A percentile compares a stretch with the other conserved stretches of the same genome.
These are phyloP conservation scores for Octodonta nipae DNA, from an alignment of 2,888 invertebrate species.

Conservation along the genomic window DNA sequence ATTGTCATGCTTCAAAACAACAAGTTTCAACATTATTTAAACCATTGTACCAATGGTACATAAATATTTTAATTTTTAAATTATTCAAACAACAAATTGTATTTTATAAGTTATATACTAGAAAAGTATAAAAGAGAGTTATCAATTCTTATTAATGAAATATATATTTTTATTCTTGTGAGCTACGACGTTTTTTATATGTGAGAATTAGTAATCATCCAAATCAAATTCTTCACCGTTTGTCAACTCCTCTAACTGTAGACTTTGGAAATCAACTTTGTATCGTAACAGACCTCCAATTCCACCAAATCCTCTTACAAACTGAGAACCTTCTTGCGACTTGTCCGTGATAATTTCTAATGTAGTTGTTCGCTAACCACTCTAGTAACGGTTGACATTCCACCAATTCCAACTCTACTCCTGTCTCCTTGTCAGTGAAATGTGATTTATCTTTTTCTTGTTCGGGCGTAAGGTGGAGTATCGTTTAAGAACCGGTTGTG, in stretches of 20 bases:
- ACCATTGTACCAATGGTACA: too few species aligned
- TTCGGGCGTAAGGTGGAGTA: slow-evolving; percentile 90
- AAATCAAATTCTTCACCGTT: slow-evolving; percentile 74
- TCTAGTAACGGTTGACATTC: slow-evolving; percentile 95
- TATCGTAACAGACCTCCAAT: slow-evolving; percentile 99
- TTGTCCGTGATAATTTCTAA: slow-evolving; percentile 99
- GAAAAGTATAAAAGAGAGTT: too few species aligned
- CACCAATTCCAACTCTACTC: slow-evolving; percentile 93
- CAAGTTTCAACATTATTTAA: too few species aligned
- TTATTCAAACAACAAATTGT: too few species aligned
- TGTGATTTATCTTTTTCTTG: slow-evolving; percentile 99
- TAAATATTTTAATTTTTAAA: too few species aligned
- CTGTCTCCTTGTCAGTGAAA: slow-evolving; percentile 97
- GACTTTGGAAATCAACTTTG: slow-evolving; percentile 97
- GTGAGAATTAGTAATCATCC: slow-evolving; percentile 91
- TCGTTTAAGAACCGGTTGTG: slow-evolving; percentile 71
- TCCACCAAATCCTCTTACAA: slow-evolving; percentile 97
- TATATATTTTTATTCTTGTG: too few species aligned
- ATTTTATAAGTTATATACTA: too few species aligned
- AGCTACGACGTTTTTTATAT: too few species aligned
- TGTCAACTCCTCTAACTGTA: slow-evolving; percentile 78
- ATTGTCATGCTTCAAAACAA: too few species aligned
- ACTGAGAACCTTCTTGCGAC: slow-evolving; percentile 99
- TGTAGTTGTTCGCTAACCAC: slow-evolving; percentile 99
- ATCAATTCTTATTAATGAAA: too few species aligned